Percentiles rank a stretch among this genome's conserved stretches.
These are phyloP conservation scores for Callorhinus ursinus DNA, from an alignment of 2,113 vertebrate genomes.

Conservation along the genomic window DNA sequence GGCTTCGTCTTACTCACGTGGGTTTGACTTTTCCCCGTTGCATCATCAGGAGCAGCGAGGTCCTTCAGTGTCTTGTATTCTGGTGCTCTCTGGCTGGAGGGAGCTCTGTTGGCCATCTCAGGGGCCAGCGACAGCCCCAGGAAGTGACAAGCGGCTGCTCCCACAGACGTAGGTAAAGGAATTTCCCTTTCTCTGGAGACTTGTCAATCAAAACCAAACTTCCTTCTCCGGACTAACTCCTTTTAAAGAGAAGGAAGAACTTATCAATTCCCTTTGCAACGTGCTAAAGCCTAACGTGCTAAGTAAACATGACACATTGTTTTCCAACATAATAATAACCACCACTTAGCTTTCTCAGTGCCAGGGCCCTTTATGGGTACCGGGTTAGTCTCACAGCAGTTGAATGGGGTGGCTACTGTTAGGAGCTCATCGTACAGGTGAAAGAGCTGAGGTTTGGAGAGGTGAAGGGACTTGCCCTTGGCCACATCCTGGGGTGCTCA, in stretches of 20 bases:
- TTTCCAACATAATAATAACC: neutral
- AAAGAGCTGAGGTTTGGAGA: neutral
- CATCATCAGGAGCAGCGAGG: neutral
- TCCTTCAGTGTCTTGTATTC: neutral
- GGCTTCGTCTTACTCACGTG: neutral
- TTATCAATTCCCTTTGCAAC: neutral
- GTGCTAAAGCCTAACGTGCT: neutral
- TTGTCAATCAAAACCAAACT: conserved; percentile 22
- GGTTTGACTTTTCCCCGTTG: neutral
- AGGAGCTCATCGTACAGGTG: no score
- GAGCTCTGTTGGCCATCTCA: neutral
- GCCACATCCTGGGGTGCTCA: neutral
- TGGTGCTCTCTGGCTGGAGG: neutral
- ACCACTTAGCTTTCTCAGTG: neutral
- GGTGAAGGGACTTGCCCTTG: neutral
- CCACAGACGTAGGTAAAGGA: neutral
- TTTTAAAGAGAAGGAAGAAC: conserved; percentile 31
- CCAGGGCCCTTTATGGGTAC: neutral
- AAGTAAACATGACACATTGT: neutral
- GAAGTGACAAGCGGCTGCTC: neutral
- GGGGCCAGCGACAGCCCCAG: neutral
- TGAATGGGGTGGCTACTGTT: neutral
- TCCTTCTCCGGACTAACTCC: neutral
- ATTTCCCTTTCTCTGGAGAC: neutral
- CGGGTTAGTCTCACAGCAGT: neutral